These are phyloP conservation scores for Coboldia fuscipes DNA, from an alignment of 1,140 invertebrate species.

Conservation along the genomic window DNA sequence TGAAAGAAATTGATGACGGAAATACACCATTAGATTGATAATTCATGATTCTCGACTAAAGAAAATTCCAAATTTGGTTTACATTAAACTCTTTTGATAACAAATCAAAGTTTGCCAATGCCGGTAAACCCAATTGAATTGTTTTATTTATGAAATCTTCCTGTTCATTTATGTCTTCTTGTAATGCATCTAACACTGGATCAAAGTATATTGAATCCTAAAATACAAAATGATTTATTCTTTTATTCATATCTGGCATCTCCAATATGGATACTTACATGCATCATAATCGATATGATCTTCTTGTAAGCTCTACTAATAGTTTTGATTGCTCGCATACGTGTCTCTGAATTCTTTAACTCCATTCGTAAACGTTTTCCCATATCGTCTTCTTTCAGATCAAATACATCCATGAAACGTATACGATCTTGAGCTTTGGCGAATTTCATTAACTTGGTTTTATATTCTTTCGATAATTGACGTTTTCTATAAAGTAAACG, in stretches of 20 bases:
- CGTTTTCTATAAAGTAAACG: slow-evolving; percentile 11
- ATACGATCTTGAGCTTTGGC: slow-evolving; percentile 14
- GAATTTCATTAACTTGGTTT: slow-evolving; percentile 5
- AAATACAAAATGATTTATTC: background rate
- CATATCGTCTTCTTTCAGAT: slow-evolving; percentile 13
- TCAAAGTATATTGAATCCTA: slow-evolving; percentile 17
- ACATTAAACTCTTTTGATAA: slow-evolving; percentile 11
- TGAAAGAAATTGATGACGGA: background rate
- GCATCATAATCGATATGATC: slow-evolving; percentile 14
- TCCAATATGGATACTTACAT: slow-evolving; percentile 3
- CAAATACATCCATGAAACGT: slow-evolving; percentile 16
- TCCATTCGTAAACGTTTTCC: slow-evolving; percentile 12
- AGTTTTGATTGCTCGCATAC: slow-evolving; percentile 16
- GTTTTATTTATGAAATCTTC: slow-evolving; percentile 17
- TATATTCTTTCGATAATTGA: slow-evolving; percentile 8
- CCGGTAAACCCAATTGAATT: slow-evolving; percentile 14
- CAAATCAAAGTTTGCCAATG: slow-evolving; percentile 13
- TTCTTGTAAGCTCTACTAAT: slow-evolving; percentile 16
- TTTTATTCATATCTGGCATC: background rate
- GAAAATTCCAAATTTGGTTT: slow-evolving; percentile 1
- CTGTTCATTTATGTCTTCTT: slow-evolving; percentile 16
- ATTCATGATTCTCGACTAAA: slow-evolving; percentile 9
- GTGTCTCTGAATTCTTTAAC: slow-evolving; percentile 17
- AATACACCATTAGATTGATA: slow-evolving; percentile 5
- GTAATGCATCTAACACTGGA: slow-evolving; percentile 14